Evolutionary conservation across 1,140 invertebrate species (phyloP).

Genomic region (Pseudomyrmex dendroicus): DNA sequence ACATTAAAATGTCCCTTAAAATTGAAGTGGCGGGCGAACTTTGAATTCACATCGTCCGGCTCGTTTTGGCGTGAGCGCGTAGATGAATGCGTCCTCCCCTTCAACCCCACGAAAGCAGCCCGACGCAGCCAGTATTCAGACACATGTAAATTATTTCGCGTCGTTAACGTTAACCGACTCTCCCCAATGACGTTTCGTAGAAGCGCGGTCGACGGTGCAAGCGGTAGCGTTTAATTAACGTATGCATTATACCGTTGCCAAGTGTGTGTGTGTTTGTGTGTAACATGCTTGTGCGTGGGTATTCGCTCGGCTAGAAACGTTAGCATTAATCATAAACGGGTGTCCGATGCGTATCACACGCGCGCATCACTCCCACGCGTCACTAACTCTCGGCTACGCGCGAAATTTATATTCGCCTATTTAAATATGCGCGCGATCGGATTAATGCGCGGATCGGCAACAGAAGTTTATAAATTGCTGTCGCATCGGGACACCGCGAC

Average conservation of each 20-base stretch:
- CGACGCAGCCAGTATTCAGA: constrained; percentile 42
- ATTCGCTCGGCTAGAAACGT: constrained; percentile 52
- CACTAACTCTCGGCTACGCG: neutral
- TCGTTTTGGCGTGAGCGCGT: constrained; percentile 8
- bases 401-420: constrained; percentile 62
- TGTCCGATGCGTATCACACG: constrained; percentile 51
- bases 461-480: constrained; percentile 64
- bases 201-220: constrained; percentile 44
- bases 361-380: neutral
- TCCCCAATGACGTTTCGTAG: constrained; percentile 64
- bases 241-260: constrained; percentile 65
- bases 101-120: neutral
- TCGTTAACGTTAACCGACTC: constrained; percentile 28
- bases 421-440: constrained; percentile 56
- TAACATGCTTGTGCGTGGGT: constrained; percentile 13
- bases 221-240: constrained; percentile 70
- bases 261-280: neutral
- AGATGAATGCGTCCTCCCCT: constrained; percentile 18
- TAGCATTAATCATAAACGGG: constrained; percentile 71
- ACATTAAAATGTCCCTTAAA: constrained; percentile 53
- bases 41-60: constrained; percentile 21
- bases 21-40: constrained; percentile 35
- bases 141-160: constrained; percentile 66
- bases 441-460: constrained; percentile 49
- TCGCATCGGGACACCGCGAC: constrained; percentile 30